Conservation (phyloP, 2,888 invertebrate genomes). For the Agrotis segetum region DNA sequence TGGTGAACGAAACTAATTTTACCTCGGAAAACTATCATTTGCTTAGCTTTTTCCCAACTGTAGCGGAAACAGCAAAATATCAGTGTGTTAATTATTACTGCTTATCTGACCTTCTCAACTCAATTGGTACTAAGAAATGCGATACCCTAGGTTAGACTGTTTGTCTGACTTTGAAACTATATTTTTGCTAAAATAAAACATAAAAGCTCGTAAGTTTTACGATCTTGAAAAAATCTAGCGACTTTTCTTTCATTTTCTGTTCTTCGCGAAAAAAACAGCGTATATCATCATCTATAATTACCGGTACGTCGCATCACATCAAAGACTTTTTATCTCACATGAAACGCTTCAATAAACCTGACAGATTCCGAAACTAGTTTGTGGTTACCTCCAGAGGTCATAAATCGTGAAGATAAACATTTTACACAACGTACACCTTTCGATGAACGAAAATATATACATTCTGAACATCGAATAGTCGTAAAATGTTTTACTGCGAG, state of each 20-base stretch:
- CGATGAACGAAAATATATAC: constrained; percentile 47
- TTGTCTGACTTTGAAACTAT: neutral
- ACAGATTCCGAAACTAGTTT: constrained; percentile 54
- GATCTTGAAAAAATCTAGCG: neutral
- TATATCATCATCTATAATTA: constrained; percentile 25
- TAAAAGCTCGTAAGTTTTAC: neutral
- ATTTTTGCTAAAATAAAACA: neutral
- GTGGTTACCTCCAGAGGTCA: constrained; percentile 52
- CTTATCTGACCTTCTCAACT: too few relatives aligned
- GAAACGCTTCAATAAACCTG: constrained; percentile 31
- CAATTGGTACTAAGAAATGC: too few relatives aligned
- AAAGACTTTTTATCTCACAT: constrained; percentile 47
- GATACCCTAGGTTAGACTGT: too few relatives aligned
- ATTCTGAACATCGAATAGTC: constrained; percentile 55
- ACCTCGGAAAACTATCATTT: neutral
- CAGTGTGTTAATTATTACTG: too few relatives aligned
- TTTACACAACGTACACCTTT: constrained; percentile 28
- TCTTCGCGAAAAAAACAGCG: neutral
- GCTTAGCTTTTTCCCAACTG: too few relatives aligned
- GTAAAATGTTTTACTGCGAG: constrained; percentile 53
- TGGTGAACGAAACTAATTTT: neutral
- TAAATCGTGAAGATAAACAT: constrained; percentile 50
- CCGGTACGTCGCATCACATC: constrained; percentile 40
- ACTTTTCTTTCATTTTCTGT: neutral
- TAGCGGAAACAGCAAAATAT: too few relatives aligned